Base-by-base conservation (phyloP, 2,797 vertebrate genomes). In the Dendrocincla fuliginosa region DNA sequence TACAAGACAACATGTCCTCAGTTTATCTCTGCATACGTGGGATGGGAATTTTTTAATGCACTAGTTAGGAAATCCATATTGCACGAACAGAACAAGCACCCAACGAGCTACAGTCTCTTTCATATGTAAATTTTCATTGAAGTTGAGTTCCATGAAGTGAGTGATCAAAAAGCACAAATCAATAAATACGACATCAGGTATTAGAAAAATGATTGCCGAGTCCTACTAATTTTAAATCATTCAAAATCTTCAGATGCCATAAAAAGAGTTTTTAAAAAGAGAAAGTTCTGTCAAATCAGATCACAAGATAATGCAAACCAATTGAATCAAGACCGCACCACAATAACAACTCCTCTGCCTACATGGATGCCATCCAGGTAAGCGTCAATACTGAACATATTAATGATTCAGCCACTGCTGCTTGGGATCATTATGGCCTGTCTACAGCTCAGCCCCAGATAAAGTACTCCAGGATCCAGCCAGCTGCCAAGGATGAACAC, bases 11-110 rank as follows among this genome's bases (percentile, higher is more conserved):
- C 5, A 32, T 32, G 46, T 80, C 52, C 71, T n/a, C 28, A 41
- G 27, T 39, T 60, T 27, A 67, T 37, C 35, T 33, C 52, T 55
- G 32, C 19, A 39, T 1, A 0, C 0, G 1, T 16, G 5, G 28
- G 64, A 55, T 3, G 3, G 35, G 20, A 47, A 13, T 10, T 57
- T 87, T 63, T n/a, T 63, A 56, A 47, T 33, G 16, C 8, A 25
- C 17, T 37, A 6, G 9, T 59, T 47, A 44, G 44, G 28, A 88
- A 83, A 90, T 32, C 10, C 28, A 41, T 30, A 64, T 2, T 22
- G 27, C 35, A 88, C 23, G 22, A 91, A 55, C 27, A 69, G 63
- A 87, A 52, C 5, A 33, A 78, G 18, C 10, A 19, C 3, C 28
- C 25, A 67, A 37, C 23, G 39, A 88, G 20, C 11, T 41, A 11